Percentiles rank a stretch among this genome's conserved stretches.
Evolutionary conservation across 2,113 vertebrate species (phyloP).

Genomic region (Prunella fulvescens): DNA sequence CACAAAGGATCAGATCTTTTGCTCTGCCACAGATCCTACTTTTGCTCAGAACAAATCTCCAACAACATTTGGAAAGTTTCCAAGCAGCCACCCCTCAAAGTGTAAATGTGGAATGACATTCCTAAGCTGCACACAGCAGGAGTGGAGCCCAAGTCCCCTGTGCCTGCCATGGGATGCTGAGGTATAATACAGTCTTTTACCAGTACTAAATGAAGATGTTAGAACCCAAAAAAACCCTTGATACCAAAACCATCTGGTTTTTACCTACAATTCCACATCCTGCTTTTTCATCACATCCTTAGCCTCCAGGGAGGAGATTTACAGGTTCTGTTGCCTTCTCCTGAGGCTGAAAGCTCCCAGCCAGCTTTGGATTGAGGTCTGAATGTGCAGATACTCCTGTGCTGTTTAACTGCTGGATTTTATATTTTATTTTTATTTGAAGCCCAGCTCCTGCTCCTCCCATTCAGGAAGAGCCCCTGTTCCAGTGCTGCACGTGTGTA

Average conservation of each 20-base stretch:
- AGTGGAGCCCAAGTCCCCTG: background rate
- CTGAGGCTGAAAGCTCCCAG: background rate
- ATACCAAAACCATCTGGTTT: background rate
- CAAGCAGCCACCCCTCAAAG: background rate
- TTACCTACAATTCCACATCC: background rate
- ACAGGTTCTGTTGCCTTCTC: background rate
- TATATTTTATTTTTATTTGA: background rate
- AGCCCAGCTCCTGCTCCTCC: background rate
- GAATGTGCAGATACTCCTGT: background rate
- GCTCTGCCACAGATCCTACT: background rate
- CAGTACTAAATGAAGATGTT: background rate
- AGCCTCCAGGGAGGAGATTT: background rate
- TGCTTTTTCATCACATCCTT: background rate
- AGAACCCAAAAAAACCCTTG: fast-evolving
- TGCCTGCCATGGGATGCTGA: background rate
- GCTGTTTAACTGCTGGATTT: background rate
- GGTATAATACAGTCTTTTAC: background rate
- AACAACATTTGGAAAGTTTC: background rate
- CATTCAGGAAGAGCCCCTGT: background rate
- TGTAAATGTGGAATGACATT: fast-evolving
- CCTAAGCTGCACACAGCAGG: background rate
- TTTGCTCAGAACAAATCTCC: background rate
- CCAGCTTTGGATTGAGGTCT: background rate
- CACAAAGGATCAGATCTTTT: background rate
- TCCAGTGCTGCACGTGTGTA: background rate